A percentile compares a stretch with the other conserved stretches of the same genome.
Evolutionary conservation across 2,797 vertebrate genomes (phyloP).

Genomic region (Nyctalus aviator): DNA sequence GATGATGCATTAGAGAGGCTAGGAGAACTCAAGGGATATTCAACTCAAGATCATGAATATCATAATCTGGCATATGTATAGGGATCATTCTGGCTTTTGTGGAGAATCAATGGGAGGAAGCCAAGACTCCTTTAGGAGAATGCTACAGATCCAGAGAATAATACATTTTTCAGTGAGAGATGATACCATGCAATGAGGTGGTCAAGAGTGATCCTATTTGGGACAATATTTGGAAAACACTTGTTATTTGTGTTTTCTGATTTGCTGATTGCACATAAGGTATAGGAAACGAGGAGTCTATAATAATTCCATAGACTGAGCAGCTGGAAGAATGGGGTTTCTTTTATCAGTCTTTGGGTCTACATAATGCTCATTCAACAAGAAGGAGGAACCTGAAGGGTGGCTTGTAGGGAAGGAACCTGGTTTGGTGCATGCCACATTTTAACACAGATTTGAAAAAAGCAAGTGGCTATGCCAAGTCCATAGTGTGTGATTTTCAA

Average conservation of each 20-base stretch:
- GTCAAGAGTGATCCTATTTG: background rate
- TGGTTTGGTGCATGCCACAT: background rate
- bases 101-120: background rate
- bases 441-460: slow-evolving; percentile 14
- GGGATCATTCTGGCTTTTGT: background rate
- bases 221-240: background rate
- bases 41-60: background rate
- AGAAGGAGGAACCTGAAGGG: background rate
- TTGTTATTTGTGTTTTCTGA: background rate
- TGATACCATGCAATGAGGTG: background rate
- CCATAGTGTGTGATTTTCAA: background rate
- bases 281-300: background rate
- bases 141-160: background rate
- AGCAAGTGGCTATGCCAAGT: background rate
- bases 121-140: background rate
- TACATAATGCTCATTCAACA: background rate
- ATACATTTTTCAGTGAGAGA: background rate
- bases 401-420: background rate
- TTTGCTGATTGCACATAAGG: background rate
- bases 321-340: background rate
- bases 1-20: background rate
- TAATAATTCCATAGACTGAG: background rate
- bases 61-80: background rate
- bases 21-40: background rate
- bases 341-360: background rate